Evolutionary conservation across 2,113 vertebrate species (phyloP).

Genomic region (Orthochromis malagaraziensis): DNA sequence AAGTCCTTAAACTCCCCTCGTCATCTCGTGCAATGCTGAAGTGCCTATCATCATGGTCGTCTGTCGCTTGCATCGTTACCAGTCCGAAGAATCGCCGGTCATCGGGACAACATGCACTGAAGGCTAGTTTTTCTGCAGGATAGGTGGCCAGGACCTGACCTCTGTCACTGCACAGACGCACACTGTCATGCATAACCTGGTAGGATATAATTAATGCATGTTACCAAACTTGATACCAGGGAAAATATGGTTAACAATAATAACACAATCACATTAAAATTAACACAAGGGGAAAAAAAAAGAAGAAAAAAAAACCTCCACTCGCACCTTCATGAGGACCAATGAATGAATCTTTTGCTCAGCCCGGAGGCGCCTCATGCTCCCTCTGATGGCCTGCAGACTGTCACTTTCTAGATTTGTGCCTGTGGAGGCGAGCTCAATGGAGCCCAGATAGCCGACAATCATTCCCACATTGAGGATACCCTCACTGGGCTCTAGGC

Average conservation of each 20-base stretch:
- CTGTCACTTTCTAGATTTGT: slow-evolving; percentile 88
- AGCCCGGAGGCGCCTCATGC: slow-evolving; percentile 91
- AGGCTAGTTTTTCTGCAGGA: slow-evolving; percentile 93
- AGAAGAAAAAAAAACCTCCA: neutral
- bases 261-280: neutral
- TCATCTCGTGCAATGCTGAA: slow-evolving; percentile 74
- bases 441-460: slow-evolving; percentile 94
- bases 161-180: slow-evolving; percentile 84
- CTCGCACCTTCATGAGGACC: slow-evolving; percentile 82
- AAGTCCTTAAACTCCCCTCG: slow-evolving; percentile 83
- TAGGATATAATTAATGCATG: neutral
- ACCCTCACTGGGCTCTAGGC: slow-evolving; percentile 70
- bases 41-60: slow-evolving; percentile 73
- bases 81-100: slow-evolving; percentile 92
- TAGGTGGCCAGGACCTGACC: slow-evolving; percentile 84
- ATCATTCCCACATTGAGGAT: slow-evolving; percentile 96
- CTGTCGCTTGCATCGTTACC: slow-evolving; percentile 90
- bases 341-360: slow-evolving; percentile 94
- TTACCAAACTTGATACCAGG: neutral
- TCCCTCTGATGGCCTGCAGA: slow-evolving; percentile 92
- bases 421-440: slow-evolving; percentile 87
- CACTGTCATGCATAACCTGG: slow-evolving; percentile 88
- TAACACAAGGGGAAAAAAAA: fast-evolving
- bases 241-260: neutral
- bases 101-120: slow-evolving; percentile 93